A percentile compares a stretch with the other conserved stretches of the same genome.
These are phyloP conservation scores for Catostylus mosaicus DNA, from an alignment of 30 jellyfish, hydroid and myxozoan genomes.

Conservation along the genomic window DNA sequence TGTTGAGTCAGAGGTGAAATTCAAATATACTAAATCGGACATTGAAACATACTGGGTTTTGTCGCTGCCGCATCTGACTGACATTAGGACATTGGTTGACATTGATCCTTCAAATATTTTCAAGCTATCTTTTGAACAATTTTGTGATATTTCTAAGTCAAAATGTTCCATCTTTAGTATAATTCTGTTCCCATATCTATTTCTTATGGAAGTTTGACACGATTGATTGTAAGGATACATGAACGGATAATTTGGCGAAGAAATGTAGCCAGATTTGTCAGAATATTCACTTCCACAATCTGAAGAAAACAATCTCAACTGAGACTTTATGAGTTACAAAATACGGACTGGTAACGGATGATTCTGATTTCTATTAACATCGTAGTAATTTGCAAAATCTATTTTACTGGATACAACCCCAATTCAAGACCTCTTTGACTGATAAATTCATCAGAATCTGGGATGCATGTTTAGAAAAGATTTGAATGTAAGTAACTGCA, in stretches of 20 bases:
- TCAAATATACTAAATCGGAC: not conserved
- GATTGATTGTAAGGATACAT: not conserved
- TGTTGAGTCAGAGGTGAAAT: not conserved
- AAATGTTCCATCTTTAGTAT: not conserved
- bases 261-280: too few species aligned
- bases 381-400: too few species aligned
- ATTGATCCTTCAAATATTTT: slow-evolving; percentile 13
- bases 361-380: too few species aligned
- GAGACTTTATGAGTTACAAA: too few species aligned
- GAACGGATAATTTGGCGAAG: slow-evolving; percentile 7
- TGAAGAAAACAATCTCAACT: too few species aligned
- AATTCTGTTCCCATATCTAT: slow-evolving; percentile 15
- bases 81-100: slow-evolving; percentile 5
- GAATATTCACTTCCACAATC: too few species aligned
- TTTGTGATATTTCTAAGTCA: slow-evolving; percentile 10
- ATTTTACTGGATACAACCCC: too few species aligned
- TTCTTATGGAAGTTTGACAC: not conserved
- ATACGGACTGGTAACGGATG: too few species aligned
- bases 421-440: too few species aligned
- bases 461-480: too few species aligned
- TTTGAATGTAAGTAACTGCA: too few species aligned
- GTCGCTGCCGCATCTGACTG: not conserved
- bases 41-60: not conserved
- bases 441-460: too few species aligned
- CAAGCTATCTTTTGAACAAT: slow-evolving; percentile 25